Evolutionary conservation across 1,140 invertebrate species (phyloP).

Genomic region (Rhizoglyphus robini): DNA sequence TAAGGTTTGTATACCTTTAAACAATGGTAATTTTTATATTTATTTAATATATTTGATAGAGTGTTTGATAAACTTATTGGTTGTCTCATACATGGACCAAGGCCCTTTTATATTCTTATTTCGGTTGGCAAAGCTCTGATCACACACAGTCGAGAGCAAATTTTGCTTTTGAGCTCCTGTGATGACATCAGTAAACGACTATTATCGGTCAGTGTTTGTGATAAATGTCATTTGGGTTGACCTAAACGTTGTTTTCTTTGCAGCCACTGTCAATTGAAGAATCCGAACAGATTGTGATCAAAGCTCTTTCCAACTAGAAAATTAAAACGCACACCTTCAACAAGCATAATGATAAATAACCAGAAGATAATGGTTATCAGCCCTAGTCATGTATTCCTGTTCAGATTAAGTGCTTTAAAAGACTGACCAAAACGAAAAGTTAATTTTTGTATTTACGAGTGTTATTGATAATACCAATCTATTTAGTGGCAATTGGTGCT

Average conservation of each 20-base stretch:
- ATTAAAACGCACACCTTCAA: no score
- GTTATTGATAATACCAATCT: neutral
- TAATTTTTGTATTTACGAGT: no score
- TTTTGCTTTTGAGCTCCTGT: neutral
- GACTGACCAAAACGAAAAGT: no score
- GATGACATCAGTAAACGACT: constrained; percentile 4
- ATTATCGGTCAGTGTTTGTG: neutral
- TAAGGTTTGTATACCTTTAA: constrained; percentile 3
- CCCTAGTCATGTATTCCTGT: no score
- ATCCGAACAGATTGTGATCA: constrained; percentile 6
- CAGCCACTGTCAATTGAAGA: constrained; percentile 17
- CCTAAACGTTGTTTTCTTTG: no score
- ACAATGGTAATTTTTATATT: constrained; percentile 3
- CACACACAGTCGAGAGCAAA: neutral
- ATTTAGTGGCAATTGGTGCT: neutral
- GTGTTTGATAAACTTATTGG: constrained; percentile 18
- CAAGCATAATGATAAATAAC: no score
- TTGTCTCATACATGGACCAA: neutral
- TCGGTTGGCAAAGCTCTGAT: constrained; percentile 13
- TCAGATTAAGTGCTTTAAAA: no score
- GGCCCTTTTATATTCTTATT: constrained; percentile 6
- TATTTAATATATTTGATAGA: neutral
- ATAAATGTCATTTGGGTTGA: neutral
- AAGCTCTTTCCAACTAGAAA: neutral
- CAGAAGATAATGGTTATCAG: no score